These are phyloP conservation scores for Thunnus thynnus DNA, from an alignment of 2,113 vertebrate genomes.

Conservation along the genomic window DNA sequence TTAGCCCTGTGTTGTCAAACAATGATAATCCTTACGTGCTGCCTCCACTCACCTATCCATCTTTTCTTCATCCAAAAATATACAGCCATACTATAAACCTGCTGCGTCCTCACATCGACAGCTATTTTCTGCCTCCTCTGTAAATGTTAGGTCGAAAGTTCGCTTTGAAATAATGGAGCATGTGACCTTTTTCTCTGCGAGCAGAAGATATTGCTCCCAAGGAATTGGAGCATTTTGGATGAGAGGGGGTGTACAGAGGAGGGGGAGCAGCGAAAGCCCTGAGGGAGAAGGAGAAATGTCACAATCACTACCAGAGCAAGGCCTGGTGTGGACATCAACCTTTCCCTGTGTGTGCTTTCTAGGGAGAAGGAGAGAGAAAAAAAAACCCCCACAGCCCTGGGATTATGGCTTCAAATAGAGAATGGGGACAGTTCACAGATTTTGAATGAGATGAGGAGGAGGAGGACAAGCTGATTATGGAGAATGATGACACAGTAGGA, in stretches of 20 bases:
- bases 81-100: conserved; percentile 55
- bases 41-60: conserved; percentile 42
- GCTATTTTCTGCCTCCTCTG: conserved; percentile 79
- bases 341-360: conserved; percentile 48
- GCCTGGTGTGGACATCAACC: conserved; percentile 69
- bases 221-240: conserved; percentile 80
- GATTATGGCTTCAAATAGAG: conserved; percentile 44
- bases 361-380: background rate
- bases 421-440: background rate
- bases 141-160: conserved; percentile 86
- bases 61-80: conserved; percentile 59
- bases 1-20: conserved; percentile 53
- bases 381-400: background rate
- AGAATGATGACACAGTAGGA: conserved; percentile 20
- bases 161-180: conserved; percentile 84
- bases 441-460: conserved; percentile 20
- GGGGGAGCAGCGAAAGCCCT: conserved; percentile 54
- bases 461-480: conserved; percentile 31
- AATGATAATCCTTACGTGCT: conserved; percentile 39
- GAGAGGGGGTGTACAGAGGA: conserved; percentile 64
- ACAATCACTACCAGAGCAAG: conserved; percentile 73
- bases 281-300: conserved; percentile 84
- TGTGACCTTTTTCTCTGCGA: conserved; percentile 84
- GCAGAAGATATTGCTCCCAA: conserved; percentile 78
- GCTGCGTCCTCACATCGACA: conserved; percentile 63